Evolutionary conservation across 2,888 invertebrate genomes (phyloP), one percentile per base, ranked within the genome.

Genomic region (Graphium colonna): DNA sequence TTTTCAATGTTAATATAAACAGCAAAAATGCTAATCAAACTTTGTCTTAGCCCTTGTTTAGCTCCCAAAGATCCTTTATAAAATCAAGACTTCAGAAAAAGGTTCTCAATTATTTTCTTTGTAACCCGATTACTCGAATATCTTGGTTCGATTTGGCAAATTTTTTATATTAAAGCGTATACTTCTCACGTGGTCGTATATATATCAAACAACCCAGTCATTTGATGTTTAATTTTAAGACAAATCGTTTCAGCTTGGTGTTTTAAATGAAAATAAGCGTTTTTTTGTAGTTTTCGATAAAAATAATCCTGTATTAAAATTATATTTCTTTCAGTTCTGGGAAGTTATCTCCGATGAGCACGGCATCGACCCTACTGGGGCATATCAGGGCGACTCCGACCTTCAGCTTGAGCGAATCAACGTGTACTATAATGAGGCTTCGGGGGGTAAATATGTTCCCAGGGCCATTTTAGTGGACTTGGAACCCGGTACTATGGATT

Each of bases 401-500:
- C 89, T 95, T 10, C 95, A 95, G 71, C 79, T 95, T 45, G 94
- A 95, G 77, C 89, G 95, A 58, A 94, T 95, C 68, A 93, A 93
- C 68, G 95, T 95, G 15, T 95, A 94, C 78, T 95, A 93, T 87
- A 94, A 94, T 68, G 94, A 94, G 73, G 94, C 92, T 0, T 74
- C 86, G 3, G 90, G 85, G n/a, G 82, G 89, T 50, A 87, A 85
- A 60, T 86, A 85, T 49, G 86, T 86, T 9, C 67, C 67, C 4
- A 72, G 86, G 16, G 81, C 85, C 16, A 75, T 85, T n/a, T 73
- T 86, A 9, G 81, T 84, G 1, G 85, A 86, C 64, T 73, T 86
- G 4, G 82, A 86, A 60, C 85, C 86, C 45, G 78, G 84, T 52
- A 84, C 86, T 56, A 69, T 95, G 93, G 95, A 95, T 77, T 91